Conservation (phyloP, 2,113 vertebrate genomes). For the Centropus unirufus region DNA sequence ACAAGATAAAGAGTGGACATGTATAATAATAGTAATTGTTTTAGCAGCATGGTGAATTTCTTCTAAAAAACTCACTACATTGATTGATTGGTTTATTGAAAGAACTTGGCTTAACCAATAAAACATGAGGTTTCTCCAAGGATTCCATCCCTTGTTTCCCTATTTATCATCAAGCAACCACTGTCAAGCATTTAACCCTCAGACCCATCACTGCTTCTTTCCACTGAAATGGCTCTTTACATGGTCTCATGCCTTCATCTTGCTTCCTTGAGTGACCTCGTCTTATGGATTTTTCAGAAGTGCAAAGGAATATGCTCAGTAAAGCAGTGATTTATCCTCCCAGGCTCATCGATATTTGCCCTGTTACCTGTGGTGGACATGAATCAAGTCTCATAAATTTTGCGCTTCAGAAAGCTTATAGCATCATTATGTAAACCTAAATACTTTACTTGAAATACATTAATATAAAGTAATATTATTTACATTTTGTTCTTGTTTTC, state of each 20-base stretch:
- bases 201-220: not conserved
- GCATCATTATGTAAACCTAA: not conserved
- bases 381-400: not conserved
- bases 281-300: not conserved
- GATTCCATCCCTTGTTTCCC: not conserved
- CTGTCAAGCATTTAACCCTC: not conserved
- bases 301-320: not conserved
- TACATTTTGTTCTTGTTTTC: not conserved
- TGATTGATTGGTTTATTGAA: not conserved
- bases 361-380: not conserved
- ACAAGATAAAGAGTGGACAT: accelerated
- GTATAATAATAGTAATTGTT: not conserved
- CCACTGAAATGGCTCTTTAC: accelerated
- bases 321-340: not conserved
- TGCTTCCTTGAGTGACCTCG: not conserved
- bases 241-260: not conserved
- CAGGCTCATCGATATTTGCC: not conserved
- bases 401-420: not conserved
- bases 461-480: not conserved
- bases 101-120: not conserved
- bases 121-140: not conserved
- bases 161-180: not conserved
- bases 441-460: not conserved
- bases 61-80: not conserved
- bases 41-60: not conserved